Conservation (phyloP, 2,113 vertebrate species). For the Rhea pennata region DNA sequence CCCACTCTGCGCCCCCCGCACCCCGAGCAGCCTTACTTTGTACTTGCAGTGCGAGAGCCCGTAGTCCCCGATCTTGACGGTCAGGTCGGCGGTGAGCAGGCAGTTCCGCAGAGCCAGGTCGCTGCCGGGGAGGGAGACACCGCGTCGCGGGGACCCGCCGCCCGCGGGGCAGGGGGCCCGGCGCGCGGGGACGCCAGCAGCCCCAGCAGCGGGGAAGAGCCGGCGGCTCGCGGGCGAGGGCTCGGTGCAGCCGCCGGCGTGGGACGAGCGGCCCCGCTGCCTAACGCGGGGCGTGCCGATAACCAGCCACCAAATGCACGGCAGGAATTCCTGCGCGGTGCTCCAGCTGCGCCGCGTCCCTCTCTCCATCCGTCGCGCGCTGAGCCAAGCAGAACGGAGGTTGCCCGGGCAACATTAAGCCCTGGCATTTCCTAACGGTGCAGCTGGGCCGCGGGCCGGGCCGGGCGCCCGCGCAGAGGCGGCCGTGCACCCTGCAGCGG, state of each 20-base stretch:
- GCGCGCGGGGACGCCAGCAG: neutral
- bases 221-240: neutral
- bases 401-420: neutral
- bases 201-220: neutral
- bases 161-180: neutral
- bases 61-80: slow-evolving; percentile 96
- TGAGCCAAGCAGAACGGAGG: slow-evolving; percentile 37
- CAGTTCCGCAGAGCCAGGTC: slow-evolving; percentile 96
- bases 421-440: neutral
- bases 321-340: slow-evolving; percentile 5
- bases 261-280: neutral
- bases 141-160: neutral
- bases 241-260: neutral
- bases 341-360: slow-evolving; percentile 9
- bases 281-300: neutral
- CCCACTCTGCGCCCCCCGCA: fast-evolving
- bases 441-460: neutral
- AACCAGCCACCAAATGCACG: slow-evolving; percentile 4
- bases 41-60: slow-evolving; percentile 93
- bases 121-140: slow-evolving; percentile 75
- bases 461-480: neutral
- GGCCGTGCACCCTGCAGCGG: neutral
- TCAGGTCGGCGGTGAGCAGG: slow-evolving; percentile 88
- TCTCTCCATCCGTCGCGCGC: neutral
- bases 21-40: slow-evolving; percentile 81